phyloP scores from a whole-genome alignment of 2,888 invertebrate species.

The Rapana venosa region DNA sequence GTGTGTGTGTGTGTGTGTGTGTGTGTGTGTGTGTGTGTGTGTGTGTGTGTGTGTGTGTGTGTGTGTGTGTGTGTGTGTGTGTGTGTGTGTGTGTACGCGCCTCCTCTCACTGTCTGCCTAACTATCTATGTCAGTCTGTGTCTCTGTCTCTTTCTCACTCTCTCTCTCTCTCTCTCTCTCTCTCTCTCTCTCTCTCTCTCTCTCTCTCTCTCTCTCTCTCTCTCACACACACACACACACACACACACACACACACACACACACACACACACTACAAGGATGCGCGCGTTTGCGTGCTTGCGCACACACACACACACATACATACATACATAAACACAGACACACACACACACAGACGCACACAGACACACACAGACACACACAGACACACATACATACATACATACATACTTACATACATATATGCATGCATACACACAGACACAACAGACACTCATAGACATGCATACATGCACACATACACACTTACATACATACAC shows the following conservation, averaged over 20 bases:
- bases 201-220: conserved; percentile 6
- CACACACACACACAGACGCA: neutral
- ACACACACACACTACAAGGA: neutral
- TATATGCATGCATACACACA: neutral
- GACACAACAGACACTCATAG: neutral
- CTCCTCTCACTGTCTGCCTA: neutral
- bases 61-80: neutral
- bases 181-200: conserved; percentile 25
- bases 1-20: neutral
- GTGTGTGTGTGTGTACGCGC: no score
- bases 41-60: neutral
- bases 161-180: conserved; percentile 39
- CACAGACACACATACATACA: neutral
- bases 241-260: conserved; percentile 9
- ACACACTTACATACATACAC: conserved; percentile 23
- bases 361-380: neutral
- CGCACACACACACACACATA: conserved; percentile 36
- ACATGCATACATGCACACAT: conserved; percentile 21
- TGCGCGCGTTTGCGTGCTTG: no score
- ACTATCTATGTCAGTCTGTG: neutral
- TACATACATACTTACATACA: neutral
- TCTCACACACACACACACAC: neutral
- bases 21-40: neutral
- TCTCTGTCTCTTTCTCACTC: conserved; percentile 33
- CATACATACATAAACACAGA: conserved; percentile 35